Percentiles rank a stretch among this genome's conserved stretches.
phyloP scores from a whole-genome alignment of 1,140 invertebrate genomes.

The Drosophila tristis region DNA sequence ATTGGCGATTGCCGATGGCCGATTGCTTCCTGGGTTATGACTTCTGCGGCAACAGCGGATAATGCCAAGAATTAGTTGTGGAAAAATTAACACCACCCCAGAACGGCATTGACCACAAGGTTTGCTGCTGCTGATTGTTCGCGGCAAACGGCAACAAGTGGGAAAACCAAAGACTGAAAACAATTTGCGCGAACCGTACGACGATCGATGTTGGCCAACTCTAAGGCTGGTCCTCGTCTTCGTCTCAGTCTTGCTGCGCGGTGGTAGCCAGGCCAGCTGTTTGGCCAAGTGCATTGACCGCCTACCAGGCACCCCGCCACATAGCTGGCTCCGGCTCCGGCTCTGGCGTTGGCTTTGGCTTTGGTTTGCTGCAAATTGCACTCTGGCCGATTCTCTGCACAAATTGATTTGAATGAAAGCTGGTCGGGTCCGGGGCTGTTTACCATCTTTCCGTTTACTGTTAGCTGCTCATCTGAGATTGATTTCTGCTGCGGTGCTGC shows the following conservation, averaged over 20 bases:
- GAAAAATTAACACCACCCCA: constrained; percentile 79
- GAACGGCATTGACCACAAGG: constrained; percentile 67
- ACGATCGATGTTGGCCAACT: constrained; percentile 27
- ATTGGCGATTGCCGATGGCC: constrained; percentile 17
- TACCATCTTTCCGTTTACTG: constrained; percentile 69
- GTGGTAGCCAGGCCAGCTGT: constrained; percentile 50
- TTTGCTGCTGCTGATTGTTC: constrained; percentile 46
- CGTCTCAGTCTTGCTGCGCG: not conserved
- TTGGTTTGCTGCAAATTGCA: constrained; percentile 48
- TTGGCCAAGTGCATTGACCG: constrained; percentile 73
- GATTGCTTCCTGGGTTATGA: constrained; percentile 76
- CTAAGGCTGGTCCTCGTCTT: constrained; percentile 4
- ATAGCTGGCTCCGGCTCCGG: too few relatives aligned
- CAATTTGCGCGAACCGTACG: constrained; percentile 76
- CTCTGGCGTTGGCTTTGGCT: too few relatives aligned
- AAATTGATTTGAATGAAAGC: constrained; percentile 74
- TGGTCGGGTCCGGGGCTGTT: constrained; percentile 45
- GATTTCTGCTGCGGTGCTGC: constrained; percentile 70
- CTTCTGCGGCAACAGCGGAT: constrained; percentile 66
- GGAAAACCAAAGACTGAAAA: constrained; percentile 54
- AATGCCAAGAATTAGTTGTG: constrained; percentile 80
- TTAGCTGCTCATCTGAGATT: constrained; percentile 71
- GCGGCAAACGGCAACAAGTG: constrained; percentile 31
- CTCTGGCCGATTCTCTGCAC: constrained; percentile 37
- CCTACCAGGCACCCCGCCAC: constrained; percentile 6